phyloP scores from a whole-genome alignment of 2,113 vertebrate genomes.

The Dermatemys mawii region DNA sequence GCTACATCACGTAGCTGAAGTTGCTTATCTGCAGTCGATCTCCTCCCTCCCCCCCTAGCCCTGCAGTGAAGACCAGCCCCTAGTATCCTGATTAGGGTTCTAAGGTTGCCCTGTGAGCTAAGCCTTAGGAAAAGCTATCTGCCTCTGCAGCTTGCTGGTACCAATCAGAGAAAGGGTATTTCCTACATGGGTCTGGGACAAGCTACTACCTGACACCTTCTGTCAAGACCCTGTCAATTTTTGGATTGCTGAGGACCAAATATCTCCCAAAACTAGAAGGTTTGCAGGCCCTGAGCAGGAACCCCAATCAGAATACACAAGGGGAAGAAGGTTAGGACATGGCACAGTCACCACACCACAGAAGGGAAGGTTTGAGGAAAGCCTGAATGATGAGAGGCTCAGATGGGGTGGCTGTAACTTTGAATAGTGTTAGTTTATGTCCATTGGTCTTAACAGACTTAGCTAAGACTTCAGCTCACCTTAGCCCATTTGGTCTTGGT shows the following conservation, averaged over 20 bases:
- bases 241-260: background rate
- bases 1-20: no score
- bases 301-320: accelerated
- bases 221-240: background rate
- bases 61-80: no score
- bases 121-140: background rate
- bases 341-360: background rate
- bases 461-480: background rate
- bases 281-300: background rate
- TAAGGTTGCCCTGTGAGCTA: background rate
- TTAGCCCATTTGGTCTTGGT: background rate
- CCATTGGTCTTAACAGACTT: background rate
- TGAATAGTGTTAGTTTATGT: background rate
- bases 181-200: background rate
- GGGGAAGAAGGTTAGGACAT: background rate
- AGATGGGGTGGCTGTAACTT: background rate
- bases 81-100: background rate
- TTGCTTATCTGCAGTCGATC: no score
- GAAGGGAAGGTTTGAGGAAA: background rate
- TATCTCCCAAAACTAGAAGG: background rate
- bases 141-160: background rate
- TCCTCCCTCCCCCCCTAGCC: no score
- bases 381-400: background rate
- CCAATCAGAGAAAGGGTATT: background rate
- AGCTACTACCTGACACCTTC: background rate